Base-by-base conservation (phyloP, 2,888 invertebrate species). In the Galerucella nymphaeae region DNA sequence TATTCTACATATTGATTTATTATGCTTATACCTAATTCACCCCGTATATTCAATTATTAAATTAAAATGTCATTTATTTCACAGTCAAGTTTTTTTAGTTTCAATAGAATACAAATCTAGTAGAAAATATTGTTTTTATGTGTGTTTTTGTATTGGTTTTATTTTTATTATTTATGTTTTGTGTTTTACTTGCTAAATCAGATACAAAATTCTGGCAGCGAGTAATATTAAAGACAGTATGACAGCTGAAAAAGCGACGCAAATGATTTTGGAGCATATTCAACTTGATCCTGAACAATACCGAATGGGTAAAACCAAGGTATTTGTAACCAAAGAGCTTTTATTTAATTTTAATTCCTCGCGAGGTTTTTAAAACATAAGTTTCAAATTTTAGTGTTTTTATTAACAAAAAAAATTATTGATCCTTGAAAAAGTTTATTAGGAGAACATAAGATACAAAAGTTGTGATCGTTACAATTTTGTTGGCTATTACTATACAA, bases 201-300 rank as follows among this genome's bases (percentile, higher is more conserved):
- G 97, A 94, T 99, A 99, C 94, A 96, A 97, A 92, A 98, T 99
- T 92, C 94, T 99, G 93, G 97, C 97, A 90, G 96, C 98, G 88
- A 94, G 94, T 89, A 92, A 90, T 87, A 87, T 95, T 88, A 92
- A 91, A 90, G 92, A 92, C 82, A 89, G 90, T 82, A 91, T 90
- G 87, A 88, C 92, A 80, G 90, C 93, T 78, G 91, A 93, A 88
- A 93, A 94, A 89, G 94, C 94, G 82, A 91, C 96, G 78, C 90
- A 91, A 87, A 90, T 93, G 88, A 94, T 97, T 89, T 91, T 96
- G 89, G 93, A 93, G 81, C 88, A 89, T 83, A 92, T 94, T 87
- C 92, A 92, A 88, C 91, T 99, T 89, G 96, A 96, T 87, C 89
- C 93, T 82, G 97, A 98, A 88, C 96, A 96, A 88, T 99, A 92